These are phyloP conservation scores for Sorex araneus DNA, from an alignment of 2,113 vertebrate genomes.

Conservation along the genomic window DNA sequence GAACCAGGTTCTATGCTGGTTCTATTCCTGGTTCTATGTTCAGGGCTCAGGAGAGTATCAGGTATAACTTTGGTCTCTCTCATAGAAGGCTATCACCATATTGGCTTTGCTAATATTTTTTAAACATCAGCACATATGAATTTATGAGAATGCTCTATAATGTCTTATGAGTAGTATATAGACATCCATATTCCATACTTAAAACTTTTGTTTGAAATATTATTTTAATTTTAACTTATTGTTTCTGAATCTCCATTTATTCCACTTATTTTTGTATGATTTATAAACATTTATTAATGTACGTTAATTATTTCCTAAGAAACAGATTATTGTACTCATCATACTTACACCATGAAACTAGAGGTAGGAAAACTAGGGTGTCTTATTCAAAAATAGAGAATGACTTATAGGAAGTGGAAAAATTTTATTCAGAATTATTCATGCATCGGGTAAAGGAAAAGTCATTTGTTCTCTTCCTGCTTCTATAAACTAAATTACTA, in stretches of 20 bases:
- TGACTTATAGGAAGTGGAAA: not conserved
- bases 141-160: not conserved
- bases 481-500: not conserved
- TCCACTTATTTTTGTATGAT: not conserved
- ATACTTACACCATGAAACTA: not conserved
- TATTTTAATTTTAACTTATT: not conserved
- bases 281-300: not conserved
- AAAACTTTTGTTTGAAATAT: too few relatives aligned
- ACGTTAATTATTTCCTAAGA: not conserved
- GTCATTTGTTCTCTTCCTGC: not conserved
- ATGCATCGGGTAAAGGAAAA: not conserved
- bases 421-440: not conserved
- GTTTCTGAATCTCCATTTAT: not conserved
- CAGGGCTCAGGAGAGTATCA: too few relatives aligned
- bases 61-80: too few relatives aligned
- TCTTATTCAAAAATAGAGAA: not conserved
- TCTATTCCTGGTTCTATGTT: too few relatives aligned
- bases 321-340: not conserved
- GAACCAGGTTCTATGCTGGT: too few relatives aligned
- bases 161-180: not conserved
- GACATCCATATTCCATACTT: too few relatives aligned
- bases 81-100: not conserved
- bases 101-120: not conserved
- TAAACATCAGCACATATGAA: not conserved
- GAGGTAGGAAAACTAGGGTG: not conserved